Conservation (phyloP, 2,797 vertebrate genomes). For the Garrulus glandarius region DNA sequence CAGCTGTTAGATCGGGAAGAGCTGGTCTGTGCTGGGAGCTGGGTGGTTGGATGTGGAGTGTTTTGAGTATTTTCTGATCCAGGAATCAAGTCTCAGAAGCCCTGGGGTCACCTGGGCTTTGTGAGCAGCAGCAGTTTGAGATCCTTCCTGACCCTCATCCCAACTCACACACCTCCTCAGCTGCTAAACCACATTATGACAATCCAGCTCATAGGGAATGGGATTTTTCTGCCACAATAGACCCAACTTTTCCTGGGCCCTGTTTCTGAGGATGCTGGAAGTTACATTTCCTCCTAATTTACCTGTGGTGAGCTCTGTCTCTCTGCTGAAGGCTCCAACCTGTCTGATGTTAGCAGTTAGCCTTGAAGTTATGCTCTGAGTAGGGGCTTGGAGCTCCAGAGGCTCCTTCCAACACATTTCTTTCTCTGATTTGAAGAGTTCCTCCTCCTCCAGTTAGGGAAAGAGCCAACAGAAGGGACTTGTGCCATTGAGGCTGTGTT, state of each 20-base stretch:
- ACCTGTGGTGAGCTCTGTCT: background rate
- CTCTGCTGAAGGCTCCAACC: background rate
- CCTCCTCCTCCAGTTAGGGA: background rate
- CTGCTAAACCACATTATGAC: background rate
- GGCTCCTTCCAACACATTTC: background rate
- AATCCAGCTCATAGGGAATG: background rate
- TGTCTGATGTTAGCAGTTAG: background rate
- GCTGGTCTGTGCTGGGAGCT: background rate
- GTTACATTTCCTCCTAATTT: background rate
- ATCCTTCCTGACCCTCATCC: background rate
- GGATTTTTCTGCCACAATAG: background rate
- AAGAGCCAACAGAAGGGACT: background rate
- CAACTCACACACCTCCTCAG: background rate
- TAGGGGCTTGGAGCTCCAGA: background rate
- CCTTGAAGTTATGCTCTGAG: background rate
- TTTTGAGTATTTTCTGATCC: background rate
- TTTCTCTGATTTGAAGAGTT: background rate
- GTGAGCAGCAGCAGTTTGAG: background rate
- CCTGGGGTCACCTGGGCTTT: background rate
- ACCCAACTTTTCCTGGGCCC: background rate
- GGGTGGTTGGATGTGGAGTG: background rate
- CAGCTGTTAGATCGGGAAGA: accelerated
- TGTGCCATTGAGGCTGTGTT: background rate
- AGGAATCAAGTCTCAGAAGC: background rate
- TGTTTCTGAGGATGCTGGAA: background rate